These are phyloP conservation scores for Heliangelus exortis DNA, from an alignment of 2,797 vertebrate species.

Conservation along the genomic window DNA sequence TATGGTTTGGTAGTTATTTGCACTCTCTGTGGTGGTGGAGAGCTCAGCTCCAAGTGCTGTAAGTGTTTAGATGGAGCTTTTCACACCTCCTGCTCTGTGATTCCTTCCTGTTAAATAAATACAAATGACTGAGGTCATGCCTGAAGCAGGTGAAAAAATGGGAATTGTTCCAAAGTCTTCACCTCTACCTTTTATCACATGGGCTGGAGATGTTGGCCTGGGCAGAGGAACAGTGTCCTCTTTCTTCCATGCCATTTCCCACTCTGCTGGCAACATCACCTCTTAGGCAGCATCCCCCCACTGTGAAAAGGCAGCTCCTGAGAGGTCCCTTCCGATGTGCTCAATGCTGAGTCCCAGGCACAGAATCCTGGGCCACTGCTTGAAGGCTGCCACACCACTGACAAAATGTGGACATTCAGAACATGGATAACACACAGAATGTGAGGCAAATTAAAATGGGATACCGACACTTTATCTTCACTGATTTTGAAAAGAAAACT, in stretches of 20 bases:
- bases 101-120: background rate
- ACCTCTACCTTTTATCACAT: background rate
- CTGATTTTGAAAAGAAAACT: background rate
- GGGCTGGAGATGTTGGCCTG: background rate
- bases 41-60: background rate
- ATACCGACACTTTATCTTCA: background rate
- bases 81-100: background rate
- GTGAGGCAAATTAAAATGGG: background rate
- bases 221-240: background rate
- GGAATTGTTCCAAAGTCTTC: background rate
- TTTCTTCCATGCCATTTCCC: background rate
- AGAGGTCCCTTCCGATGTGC: background rate
- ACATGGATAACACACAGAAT: rapidly evolving
- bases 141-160: background rate
- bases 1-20: background rate
- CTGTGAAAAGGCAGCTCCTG: background rate
- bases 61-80: background rate
- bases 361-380: background rate
- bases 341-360: background rate
- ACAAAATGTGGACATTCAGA: background rate
- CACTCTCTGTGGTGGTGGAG: background rate
- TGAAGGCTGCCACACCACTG: background rate
- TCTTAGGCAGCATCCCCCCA: background rate
- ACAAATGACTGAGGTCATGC: background rate
- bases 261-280: background rate